Percentiles rank a stretch among this genome's conserved stretches.
Evolutionary conservation across 1,140 invertebrate species (phyloP).

Genomic region (Macrotrachela quadricornifera): DNA sequence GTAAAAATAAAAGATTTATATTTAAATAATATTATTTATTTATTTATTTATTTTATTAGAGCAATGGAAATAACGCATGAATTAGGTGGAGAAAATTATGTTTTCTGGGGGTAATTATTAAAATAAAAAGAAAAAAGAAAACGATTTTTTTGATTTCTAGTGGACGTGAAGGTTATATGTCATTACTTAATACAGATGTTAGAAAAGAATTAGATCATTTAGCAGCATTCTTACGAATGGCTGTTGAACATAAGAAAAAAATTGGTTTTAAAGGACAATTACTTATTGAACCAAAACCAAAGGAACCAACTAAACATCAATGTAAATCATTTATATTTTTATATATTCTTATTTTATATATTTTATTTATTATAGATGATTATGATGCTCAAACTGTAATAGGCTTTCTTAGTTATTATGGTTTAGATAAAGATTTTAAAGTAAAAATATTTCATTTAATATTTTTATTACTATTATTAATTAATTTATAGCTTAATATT

Average conservation of each 20-base stretch:
- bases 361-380: conserved; percentile 7
- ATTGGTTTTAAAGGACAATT: conserved; percentile 41
- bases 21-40: conserved; percentile 3
- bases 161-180: conserved; percentile 39
- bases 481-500: conserved; percentile 29
- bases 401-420: conserved; percentile 40
- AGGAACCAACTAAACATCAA: conserved; percentile 33
- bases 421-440: conserved; percentile 40
- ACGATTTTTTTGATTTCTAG: conserved; percentile 40
- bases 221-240: conserved; percentile 40
- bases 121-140: no score
- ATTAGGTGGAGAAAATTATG: no score
- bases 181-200: conserved; percentile 39
- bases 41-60: background rate
- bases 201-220: conserved; percentile 39
- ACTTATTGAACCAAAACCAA: conserved; percentile 36
- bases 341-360: background rate
- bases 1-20: conserved; percentile 7
- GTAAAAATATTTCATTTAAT: conserved; percentile 16
- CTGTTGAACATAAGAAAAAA: conserved; percentile 40
- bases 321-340: conserved; percentile 30
- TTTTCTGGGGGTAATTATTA: background rate
- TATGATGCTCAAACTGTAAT: conserved; percentile 40
- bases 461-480: background rate
- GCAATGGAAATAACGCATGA: background rate